Base-by-base conservation (phyloP, 2,888 invertebrate genomes). In the Celastrina argiolus region DNA sequence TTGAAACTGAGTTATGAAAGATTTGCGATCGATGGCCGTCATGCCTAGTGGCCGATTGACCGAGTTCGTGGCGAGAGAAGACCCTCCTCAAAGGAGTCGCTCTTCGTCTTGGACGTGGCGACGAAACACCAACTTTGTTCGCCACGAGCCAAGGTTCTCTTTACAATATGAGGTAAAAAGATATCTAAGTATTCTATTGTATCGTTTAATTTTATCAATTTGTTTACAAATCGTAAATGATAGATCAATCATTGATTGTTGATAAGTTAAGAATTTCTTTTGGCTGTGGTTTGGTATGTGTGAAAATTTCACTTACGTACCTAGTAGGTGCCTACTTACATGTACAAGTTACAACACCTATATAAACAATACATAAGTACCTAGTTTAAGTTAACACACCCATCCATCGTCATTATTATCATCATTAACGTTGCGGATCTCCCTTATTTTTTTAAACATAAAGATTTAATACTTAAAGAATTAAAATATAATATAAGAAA, bases 31-130 rank as follows among this genome's bases (percentile, higher is more conserved):
- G 18, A 72, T 78, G 66, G 75, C 81, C 71, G 76, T 78, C 72
- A 86, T 88, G 83, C 85, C 83, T 77, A 85, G 81, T 74, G 71
- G 79, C 45, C 80, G 84, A 73, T 80, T 84, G 2, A 68, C 81
- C 73, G 84, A 88, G 42, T 75, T 79, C 65, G 66, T 73, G 34
- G 65, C 73, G 39, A 76, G 74, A 64, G 71, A 73, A 31, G 74
- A 69, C n/a, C 78, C 80, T 58, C 74, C 78, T 41, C 84, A 79
- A 22, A 77, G 90, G 65, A 85, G 68, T 67, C 81, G 90, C 36
- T 89, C 89, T 0, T 81, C 85, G 0, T 89, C 90, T 63, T 85
- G 81, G 79, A 84, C 85, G n/a, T 82, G 84, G 73, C 78, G 82
- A 42, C 76, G 83, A 67, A 80, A 82, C 18, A 82, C 77, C 70